Percentiles rank a stretch among this genome's conserved stretches.
These are phyloP conservation scores for Myrmecophaga tridactyla DNA, from an alignment of 2,113 vertebrate species.

Conservation along the genomic window DNA sequence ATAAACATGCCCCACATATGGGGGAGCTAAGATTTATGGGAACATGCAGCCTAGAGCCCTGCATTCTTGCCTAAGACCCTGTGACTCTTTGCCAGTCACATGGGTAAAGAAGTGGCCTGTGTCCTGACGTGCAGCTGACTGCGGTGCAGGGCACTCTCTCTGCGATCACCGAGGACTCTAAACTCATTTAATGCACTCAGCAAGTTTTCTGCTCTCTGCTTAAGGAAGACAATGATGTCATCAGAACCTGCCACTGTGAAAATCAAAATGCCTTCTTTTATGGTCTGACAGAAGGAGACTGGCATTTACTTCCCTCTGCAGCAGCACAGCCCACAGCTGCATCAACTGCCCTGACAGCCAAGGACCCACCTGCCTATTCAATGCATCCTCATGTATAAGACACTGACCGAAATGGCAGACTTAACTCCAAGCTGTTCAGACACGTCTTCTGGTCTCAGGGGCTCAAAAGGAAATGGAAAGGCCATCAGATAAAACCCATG, in stretches of 20 bases:
- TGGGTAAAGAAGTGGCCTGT: background rate
- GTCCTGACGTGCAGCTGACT: background rate
- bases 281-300: background rate
- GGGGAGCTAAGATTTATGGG: background rate
- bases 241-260: background rate
- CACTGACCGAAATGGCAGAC: background rate
- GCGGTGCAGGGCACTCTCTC: background rate
- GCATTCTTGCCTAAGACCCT: background rate
- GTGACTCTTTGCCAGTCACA: background rate
- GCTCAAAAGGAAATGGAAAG: background rate
- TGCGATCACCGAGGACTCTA: background rate
- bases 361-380: background rate
- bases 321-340: background rate
- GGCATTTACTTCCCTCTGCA: background rate
- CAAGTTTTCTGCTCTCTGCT: background rate
- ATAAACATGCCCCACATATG: background rate
- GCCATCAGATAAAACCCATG: background rate
- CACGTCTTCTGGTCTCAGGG: background rate
- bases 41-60: background rate
- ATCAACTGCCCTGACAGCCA: background rate
- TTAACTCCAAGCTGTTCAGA: background rate
- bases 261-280: background rate
- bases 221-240: constrained; percentile 1
- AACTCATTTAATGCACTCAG: background rate
- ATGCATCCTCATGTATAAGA: background rate